phyloP scores from a whole-genome alignment of 2,797 vertebrate species.

The Lophotriccus pileatus region DNA sequence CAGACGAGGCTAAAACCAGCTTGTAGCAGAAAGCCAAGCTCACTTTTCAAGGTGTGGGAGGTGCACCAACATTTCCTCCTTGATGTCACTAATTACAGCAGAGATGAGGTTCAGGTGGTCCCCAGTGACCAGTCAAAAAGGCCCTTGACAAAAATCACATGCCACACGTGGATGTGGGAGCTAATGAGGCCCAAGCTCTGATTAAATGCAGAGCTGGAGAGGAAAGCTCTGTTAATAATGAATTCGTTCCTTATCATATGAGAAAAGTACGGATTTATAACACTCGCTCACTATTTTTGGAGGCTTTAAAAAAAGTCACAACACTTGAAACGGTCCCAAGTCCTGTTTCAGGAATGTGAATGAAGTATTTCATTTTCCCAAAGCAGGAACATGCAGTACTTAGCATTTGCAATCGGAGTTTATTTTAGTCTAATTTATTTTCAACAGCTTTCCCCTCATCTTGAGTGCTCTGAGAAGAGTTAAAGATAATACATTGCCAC shows the following conservation, averaged over 20 bases:
- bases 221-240: constrained; percentile 8
- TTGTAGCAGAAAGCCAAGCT: background rate
- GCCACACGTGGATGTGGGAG: background rate
- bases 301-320: constrained; percentile 48
- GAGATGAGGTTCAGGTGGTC: background rate
- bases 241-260: background rate
- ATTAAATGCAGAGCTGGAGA: background rate
- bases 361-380: constrained; percentile 58
- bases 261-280: constrained; percentile 20
- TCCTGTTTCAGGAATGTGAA: constrained; percentile 56
- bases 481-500: constrained; percentile 61
- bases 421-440: constrained; percentile 71
- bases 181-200: background rate
- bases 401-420: constrained; percentile 65
- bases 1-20: background rate
- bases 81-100: background rate
- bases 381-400: constrained; percentile 68
- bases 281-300: constrained; percentile 36
- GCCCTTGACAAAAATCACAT: background rate
- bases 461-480: constrained; percentile 56
- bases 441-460: constrained; percentile 64
- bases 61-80: background rate
- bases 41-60: background rate
- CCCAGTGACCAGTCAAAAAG: background rate
- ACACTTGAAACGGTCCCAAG: constrained; percentile 56